These are phyloP conservation scores for Papilio dardanus DNA, from an alignment of 1,140 invertebrate genomes.

Conservation along the genomic window DNA sequence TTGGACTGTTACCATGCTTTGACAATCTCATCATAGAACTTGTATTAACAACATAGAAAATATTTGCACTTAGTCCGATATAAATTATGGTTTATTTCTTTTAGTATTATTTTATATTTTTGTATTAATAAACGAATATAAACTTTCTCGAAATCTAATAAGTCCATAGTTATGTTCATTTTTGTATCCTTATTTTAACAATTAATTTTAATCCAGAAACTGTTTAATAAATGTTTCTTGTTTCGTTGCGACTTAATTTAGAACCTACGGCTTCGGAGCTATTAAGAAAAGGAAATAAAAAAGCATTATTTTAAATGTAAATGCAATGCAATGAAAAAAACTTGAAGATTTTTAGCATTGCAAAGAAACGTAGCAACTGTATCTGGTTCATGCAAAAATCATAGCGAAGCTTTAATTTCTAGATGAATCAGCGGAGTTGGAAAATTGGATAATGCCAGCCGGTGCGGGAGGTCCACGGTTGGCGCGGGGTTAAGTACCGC, in stretches of 20 bases:
- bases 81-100: neutral
- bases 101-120: neutral
- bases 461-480: neutral
- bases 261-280: neutral
- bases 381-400: conserved; percentile 31
- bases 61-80: neutral
- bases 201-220: too few relatives aligned
- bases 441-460: conserved; percentile 35
- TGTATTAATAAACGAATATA: neutral
- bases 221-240: too few relatives aligned
- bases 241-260: neutral
- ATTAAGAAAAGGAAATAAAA: neutral
- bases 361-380: neutral
- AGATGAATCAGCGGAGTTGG: conserved; percentile 34
- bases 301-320: neutral
- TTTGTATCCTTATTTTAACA: too few relatives aligned
- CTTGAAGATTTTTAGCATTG: neutral
- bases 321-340: neutral
- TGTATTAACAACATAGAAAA: conserved; percentile 8
- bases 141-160: neutral
- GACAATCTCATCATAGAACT: conserved; percentile 35
- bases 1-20: conserved; percentile 39
- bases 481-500: conserved; percentile 12
- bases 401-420: conserved; percentile 30
- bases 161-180: neutral